Conservation (phyloP, 2,113 vertebrate genomes). For the Rhinopomastus cyanomelas region DNA sequence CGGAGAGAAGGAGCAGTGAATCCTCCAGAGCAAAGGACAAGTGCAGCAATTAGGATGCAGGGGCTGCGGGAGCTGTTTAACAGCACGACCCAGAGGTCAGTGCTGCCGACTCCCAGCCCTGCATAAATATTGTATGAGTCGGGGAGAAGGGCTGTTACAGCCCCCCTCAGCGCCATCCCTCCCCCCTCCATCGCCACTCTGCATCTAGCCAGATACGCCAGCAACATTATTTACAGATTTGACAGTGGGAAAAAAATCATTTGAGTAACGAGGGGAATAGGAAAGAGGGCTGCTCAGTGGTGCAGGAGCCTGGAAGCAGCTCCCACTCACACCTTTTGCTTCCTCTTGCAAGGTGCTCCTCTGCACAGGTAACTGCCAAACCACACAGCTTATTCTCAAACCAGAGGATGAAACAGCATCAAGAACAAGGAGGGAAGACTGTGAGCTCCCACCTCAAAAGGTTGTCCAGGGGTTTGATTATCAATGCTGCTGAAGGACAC, state of each 20-base stretch:
- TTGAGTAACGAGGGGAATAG: conserved; percentile 66
- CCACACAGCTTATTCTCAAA: fast-evolving
- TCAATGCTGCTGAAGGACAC: neutral
- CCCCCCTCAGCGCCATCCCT: conserved; percentile 35
- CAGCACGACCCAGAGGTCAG: conserved; percentile 86
- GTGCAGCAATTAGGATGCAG: conserved; percentile 85
- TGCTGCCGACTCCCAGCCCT: conserved; percentile 80
- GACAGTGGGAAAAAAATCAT: conserved; percentile 68
- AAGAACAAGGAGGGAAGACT: neutral
- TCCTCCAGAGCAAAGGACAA: conserved; percentile 82
- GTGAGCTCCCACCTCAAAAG: neutral
- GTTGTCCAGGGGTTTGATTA: neutral
- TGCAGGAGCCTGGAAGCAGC: neutral
- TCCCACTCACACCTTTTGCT: neutral
- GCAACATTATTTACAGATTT: conserved; percentile 74
- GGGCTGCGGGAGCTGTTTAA: conserved; percentile 85
- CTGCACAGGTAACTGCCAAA: neutral
- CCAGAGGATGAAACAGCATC: neutral
- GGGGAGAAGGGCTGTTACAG: conserved; percentile 62
- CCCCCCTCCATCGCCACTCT: conserved; percentile 53
- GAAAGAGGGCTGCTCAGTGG: neutral
- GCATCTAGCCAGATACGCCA: conserved; percentile 66
- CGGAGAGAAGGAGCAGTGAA: conserved; percentile 69
- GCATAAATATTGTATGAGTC: conserved; percentile 89
- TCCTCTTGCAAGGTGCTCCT: neutral